phyloP scores from a whole-genome alignment of 2,888 invertebrate species.

The Aporophyla lueneburgensis region DNA sequence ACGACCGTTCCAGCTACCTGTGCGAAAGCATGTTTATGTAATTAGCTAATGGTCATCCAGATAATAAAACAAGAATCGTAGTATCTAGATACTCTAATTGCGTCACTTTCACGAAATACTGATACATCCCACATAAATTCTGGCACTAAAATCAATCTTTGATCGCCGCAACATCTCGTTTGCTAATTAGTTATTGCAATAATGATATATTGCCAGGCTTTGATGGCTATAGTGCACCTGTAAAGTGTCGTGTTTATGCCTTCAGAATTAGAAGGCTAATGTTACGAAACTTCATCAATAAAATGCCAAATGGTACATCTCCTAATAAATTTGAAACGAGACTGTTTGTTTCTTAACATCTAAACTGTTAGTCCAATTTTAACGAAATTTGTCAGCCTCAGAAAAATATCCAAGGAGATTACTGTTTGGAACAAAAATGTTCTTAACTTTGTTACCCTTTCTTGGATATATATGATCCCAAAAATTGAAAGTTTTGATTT shows the following conservation, averaged over 20 bases:
- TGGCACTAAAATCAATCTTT: constrained; percentile 13
- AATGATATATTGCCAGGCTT: constrained; percentile 37
- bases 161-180: constrained; percentile 25
- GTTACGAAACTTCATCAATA: constrained; percentile 51
- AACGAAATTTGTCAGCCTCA: not conserved
- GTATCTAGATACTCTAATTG: not conserved
- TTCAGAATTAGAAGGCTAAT: constrained; percentile 29
- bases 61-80: not conserved
- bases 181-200: constrained; percentile 44
- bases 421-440: no score
- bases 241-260: constrained; percentile 44
- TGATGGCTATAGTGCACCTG: constrained; percentile 44
- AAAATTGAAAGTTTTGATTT: no score
- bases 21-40: not conserved
- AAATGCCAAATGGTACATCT: constrained; percentile 43
- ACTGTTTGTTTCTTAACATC: not conserved
- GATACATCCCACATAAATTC: constrained; percentile 13
- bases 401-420: not conserved
- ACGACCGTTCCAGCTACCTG: not conserved
- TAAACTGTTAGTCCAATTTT: not conserved
- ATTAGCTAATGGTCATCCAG: not conserved
- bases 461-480: no score
- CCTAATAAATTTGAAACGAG: not conserved
- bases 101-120: constrained; percentile 19
- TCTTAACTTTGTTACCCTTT: no score